Conservation (phyloP, 2,888 invertebrate species). For the Monochamus alternatus region DNA sequence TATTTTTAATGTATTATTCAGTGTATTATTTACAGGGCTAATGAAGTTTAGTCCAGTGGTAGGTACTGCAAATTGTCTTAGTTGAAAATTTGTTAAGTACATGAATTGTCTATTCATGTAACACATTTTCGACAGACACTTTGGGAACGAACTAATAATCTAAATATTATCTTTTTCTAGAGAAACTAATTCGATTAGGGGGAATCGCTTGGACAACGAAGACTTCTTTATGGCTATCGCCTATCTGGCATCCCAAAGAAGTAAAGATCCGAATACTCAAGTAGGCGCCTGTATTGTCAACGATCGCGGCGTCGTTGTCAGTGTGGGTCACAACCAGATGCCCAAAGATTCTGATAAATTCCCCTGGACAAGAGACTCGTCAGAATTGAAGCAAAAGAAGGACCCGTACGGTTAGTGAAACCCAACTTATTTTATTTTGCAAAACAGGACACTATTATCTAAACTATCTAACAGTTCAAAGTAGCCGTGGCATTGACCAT, state of each 20-base stretch:
- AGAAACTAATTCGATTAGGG: constrained; percentile 71
- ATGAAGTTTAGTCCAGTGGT: no score
- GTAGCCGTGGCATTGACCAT: no score
- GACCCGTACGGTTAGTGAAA: constrained; percentile 83
- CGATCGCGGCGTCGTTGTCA: constrained; percentile 88
- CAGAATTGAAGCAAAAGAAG: constrained; percentile 81
- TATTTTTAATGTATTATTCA: no score
- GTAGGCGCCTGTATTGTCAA: constrained; percentile 97
- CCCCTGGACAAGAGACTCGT: constrained; percentile 86
- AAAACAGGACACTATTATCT: no score
- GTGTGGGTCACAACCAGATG: constrained; percentile 98
- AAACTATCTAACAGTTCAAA: no score
- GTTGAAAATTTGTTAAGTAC: no score
- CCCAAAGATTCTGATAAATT: constrained; percentile 92
- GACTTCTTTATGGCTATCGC: constrained; percentile 98
- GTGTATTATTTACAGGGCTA: no score
- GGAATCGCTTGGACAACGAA: constrained; percentile 86
- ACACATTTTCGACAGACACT: no score
- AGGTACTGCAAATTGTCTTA: no score
- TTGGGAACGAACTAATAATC: no score
- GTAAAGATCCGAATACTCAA: constrained; percentile 95
- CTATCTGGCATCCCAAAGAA: constrained; percentile 90
- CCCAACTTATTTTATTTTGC: not conserved
- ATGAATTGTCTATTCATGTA: no score
- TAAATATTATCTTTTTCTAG: constrained; percentile 44